These are phyloP conservation scores for Stenchaetothrips biformis DNA, from an alignment of 2,888 invertebrate species.

Conservation along the genomic window DNA sequence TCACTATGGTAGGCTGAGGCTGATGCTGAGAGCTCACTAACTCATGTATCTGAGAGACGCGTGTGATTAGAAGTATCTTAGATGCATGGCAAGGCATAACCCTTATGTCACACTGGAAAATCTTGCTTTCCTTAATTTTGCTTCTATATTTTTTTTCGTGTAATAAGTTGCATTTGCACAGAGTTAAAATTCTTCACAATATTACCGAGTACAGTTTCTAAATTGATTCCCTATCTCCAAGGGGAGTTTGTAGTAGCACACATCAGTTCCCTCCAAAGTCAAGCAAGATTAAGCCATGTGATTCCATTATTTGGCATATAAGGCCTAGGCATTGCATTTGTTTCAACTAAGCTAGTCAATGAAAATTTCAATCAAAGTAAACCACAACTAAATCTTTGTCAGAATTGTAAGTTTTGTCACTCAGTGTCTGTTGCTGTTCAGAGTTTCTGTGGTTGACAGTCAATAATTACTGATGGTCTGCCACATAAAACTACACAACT, in stretches of 20 bases:
- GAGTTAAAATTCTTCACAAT: too few relatives aligned
- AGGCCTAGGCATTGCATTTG: neutral
- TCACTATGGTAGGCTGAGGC: conserved; percentile 13
- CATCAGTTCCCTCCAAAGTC: too few relatives aligned
- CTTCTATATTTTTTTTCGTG: conserved; percentile 29
- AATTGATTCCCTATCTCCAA: conserved; percentile 17
- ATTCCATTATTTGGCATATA: neutral
- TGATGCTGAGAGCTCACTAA: conserved; percentile 19
- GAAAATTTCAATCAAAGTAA: too few relatives aligned
- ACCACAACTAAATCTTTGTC: too few relatives aligned
- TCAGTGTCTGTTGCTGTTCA: too few relatives aligned
- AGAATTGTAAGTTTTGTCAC: too few relatives aligned
- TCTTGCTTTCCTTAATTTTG: conserved; percentile 33
- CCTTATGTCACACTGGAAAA: conserved; percentile 27
- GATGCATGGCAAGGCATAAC: conserved; percentile 20
- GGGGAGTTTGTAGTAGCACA: conserved; percentile 3
- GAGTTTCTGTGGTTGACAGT: too few relatives aligned
- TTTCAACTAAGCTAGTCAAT: neutral
- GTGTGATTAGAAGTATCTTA: conserved; percentile 22
- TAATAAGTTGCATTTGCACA: conserved; percentile 17
- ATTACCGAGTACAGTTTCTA: too few relatives aligned
- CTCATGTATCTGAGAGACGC: conserved; percentile 18
- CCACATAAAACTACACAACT: too few relatives aligned
- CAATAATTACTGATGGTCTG: too few relatives aligned
- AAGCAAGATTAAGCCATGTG: conserved; percentile 11